Evolutionary conservation across 2,113 vertebrate species (phyloP), one percentile per base, ranked within the genome.

Genomic region (Siphamia tubifer): DNA sequence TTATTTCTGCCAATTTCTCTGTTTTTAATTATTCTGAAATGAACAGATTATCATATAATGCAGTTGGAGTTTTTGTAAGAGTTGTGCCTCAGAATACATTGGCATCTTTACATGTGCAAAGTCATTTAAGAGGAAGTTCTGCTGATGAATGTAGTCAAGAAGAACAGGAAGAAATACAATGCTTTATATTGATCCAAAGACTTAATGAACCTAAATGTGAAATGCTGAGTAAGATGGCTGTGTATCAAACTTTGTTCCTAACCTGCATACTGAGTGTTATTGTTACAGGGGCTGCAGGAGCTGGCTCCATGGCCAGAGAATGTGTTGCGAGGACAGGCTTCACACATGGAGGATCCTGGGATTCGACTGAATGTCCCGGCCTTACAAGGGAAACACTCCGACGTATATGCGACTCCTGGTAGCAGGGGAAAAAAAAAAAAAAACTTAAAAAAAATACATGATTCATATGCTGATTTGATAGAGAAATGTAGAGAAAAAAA

Each of bases 301-400:
- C 92, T 97, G 49, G 96, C 97, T 10, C 96, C 96, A 19, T 95
- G 95, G 60, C 93, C 94, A 8, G 97, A 96, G 32, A 91, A 96
- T 16, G 94, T 95, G 85, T 98, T 92, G 67, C 94, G 92, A 35
- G 95, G 95, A 51, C 98, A 99, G 64, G 91, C 32, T 4, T 94
- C 91, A 78, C 98, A 99, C 0, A 78, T 84, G 40, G 95, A 94
- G 0, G 96, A 95, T 8, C 98, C 96, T 0, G 96, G 93, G 13
- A 74, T 83, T 17, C 80, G 89, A 62, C 95, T 98, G 85, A 95
- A 99, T 0, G 93, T 97, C 5, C 98, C 98, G 0, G 95, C 94
- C 47, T 97, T 98, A 85, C 98, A 99, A 0, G 93, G 94, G 1
- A 98, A 99, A 82, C 98, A 99, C 83, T 96, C 96, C 0, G 98